Conservation (phyloP, 2,888 invertebrate species). For the Phyllotreta cruciferae region DNA sequence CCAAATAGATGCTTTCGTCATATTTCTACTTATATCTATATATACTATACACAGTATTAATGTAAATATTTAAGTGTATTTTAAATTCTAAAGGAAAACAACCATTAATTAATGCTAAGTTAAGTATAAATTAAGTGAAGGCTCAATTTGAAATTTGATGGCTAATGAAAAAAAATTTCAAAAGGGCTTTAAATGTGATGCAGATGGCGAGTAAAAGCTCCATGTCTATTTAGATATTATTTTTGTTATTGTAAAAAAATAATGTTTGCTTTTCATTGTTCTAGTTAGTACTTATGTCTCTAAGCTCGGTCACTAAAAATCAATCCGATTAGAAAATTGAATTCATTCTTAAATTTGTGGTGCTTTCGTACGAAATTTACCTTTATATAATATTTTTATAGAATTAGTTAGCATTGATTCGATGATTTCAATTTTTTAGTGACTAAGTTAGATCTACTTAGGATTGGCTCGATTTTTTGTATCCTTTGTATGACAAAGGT, state of each 20-base stretch:
- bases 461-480: slow-evolving; percentile 11
- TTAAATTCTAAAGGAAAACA: slow-evolving; percentile 30
- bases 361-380: slow-evolving; percentile 22
- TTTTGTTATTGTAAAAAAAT: slow-evolving; percentile 56
- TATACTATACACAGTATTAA: slow-evolving; percentile 47
- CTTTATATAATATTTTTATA: not conserved
- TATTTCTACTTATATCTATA: slow-evolving; percentile 53
- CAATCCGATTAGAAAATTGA: not conserved
- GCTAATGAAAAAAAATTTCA: slow-evolving; percentile 34
- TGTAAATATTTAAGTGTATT: slow-evolving; percentile 54
- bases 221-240: slow-evolving; percentile 54
- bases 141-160: slow-evolving; percentile 38
- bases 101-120: slow-evolving; percentile 23
- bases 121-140: slow-evolving; percentile 29
- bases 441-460: not conserved
- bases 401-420: not conserved
- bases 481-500: slow-evolving; percentile 38
- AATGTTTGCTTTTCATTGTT: slow-evolving; percentile 60
- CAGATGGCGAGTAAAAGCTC: slow-evolving; percentile 47
- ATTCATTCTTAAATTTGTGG: slow-evolving; percentile 25
- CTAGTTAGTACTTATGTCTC: slow-evolving; percentile 54
- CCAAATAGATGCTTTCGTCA: slow-evolving; percentile 51
- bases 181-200: slow-evolving; percentile 47
- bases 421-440: slow-evolving; percentile 9
- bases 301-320: slow-evolving; percentile 37